These are phyloP conservation scores for Drosophila hamatofila DNA, from an alignment of 2,888 invertebrate species.

Conservation along the genomic window DNA sequence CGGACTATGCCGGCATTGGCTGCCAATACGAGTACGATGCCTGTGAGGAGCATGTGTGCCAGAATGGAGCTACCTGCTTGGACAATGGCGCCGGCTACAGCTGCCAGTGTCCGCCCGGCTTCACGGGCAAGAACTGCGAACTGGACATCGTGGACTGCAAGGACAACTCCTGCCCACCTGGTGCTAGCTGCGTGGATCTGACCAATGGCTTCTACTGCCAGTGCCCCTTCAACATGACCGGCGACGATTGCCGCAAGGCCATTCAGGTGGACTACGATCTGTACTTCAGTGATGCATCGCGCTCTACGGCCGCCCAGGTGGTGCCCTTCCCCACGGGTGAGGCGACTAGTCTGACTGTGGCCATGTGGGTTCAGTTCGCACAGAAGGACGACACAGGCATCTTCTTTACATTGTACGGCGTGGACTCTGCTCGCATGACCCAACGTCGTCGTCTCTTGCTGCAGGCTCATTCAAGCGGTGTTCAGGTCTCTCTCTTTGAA, in stretches of 20 bases:
- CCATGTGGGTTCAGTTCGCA: constrained; percentile 98
- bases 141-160: constrained; percentile 96
- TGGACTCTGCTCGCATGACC: constrained; percentile 92
- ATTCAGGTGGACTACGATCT: constrained; percentile 99
- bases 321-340: constrained; percentile 94
- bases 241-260: constrained; percentile 98
- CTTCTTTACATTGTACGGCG: constrained; percentile 96
- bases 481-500: constrained; percentile 95
- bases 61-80: constrained; percentile 96
- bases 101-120: constrained; percentile 94
- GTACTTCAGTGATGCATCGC: constrained; percentile 95
- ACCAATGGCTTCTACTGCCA: constrained; percentile 97
- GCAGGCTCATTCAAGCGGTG: constrained; percentile 97
- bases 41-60: constrained; percentile 94
- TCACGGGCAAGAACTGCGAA: constrained; percentile 93
- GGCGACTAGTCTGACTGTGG: constrained; percentile 93
- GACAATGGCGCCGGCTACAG: constrained; percentile 94
- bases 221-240: constrained; percentile 98
- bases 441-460: constrained; percentile 92
- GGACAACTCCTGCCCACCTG: constrained; percentile 97
- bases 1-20: constrained; percentile 94
- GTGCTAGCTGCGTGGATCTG: constrained; percentile 95
- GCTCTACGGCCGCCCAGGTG: constrained; percentile 96
- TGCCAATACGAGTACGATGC: constrained; percentile 98
- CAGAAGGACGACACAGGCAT: constrained; percentile 96